These are phyloP conservation scores for Drosophila eugracilis DNA, from an alignment of 1,140 invertebrate species.

Conservation along the genomic window DNA sequence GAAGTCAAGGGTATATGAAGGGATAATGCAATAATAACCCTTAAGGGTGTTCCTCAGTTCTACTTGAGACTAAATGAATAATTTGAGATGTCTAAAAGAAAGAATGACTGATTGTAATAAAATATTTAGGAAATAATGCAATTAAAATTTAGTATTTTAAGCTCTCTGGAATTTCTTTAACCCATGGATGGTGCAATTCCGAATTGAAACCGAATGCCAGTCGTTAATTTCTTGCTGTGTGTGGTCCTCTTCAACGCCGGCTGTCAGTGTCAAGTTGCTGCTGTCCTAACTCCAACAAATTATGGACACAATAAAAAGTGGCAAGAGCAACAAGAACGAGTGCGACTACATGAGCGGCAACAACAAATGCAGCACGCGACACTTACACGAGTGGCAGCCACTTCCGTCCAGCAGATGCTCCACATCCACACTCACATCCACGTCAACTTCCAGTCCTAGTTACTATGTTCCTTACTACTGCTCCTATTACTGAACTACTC, in stretches of 20 bases:
- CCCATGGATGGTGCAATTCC: background rate
- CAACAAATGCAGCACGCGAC: conserved; percentile 50
- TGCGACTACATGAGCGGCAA: conserved; percentile 36
- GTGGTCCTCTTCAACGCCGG: conserved; percentile 3
- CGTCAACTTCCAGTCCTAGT: conserved; percentile 16
- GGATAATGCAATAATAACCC: too few species aligned
- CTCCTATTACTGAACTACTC: background rate
- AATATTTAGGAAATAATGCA: too few species aligned
- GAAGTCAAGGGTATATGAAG: background rate
- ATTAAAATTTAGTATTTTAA: too few species aligned
- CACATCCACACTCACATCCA: conserved; percentile 26
- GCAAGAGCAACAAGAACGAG: conserved; percentile 31
- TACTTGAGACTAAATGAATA: background rate
- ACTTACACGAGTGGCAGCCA: conserved; percentile 56
- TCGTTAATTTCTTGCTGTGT: background rate
- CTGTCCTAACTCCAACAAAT: conserved; percentile 64
- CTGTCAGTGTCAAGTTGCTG: conserved; percentile 52
- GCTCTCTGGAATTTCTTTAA: too few species aligned
- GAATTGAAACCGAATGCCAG: background rate
- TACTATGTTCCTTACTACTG: conserved; percentile 2
- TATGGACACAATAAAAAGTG: conserved; percentile 69
- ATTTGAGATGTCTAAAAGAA: background rate
- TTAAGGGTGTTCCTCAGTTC: too few species aligned
- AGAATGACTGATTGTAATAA: background rate
- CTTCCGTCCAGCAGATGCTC: conserved; percentile 53